phyloP scores from a whole-genome alignment of 2,888 invertebrate genomes.

The Tyria jacobaeae region DNA sequence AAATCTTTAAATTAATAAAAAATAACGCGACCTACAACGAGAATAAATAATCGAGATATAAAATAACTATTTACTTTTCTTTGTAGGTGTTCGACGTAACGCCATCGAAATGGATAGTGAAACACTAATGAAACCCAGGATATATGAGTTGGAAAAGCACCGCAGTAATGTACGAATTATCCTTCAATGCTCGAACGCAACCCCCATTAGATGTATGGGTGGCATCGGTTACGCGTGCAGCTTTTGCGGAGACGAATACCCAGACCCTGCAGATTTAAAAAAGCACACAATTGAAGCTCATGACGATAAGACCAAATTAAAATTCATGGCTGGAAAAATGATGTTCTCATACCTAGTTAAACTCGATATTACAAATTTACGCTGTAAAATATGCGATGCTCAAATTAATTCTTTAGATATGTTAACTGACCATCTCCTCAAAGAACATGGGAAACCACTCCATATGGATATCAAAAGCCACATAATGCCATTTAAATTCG shows the following conservation, averaged over 20 bases:
- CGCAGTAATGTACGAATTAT: constrained; percentile 47
- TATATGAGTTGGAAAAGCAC: constrained; percentile 42
- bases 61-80: constrained; percentile 54
- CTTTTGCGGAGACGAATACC: constrained; percentile 56
- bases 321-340: constrained; percentile 49
- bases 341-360: constrained; percentile 50
- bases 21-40: constrained; percentile 3
- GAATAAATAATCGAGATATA: constrained; percentile 23
- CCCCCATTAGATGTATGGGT: constrained; percentile 50
- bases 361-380: constrained; percentile 47
- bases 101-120: constrained; percentile 36
- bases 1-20: not conserved
- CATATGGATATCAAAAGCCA: constrained; percentile 47
- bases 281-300: constrained; percentile 53
- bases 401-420: constrained; percentile 39
- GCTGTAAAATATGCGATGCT: constrained; percentile 40
- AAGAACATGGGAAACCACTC: constrained; percentile 41
- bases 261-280: constrained; percentile 54
- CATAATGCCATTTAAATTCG: constrained; percentile 48
- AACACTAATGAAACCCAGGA: constrained; percentile 30
- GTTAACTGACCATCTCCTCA: constrained; percentile 43
- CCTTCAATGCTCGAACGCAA: constrained; percentile 56
- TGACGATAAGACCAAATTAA: constrained; percentile 46
- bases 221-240: constrained; percentile 56
- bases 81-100: constrained; percentile 54